These are phyloP conservation scores for Megalops cyprinoides DNA, from an alignment of 2,797 vertebrate genomes.

Conservation along the genomic window DNA sequence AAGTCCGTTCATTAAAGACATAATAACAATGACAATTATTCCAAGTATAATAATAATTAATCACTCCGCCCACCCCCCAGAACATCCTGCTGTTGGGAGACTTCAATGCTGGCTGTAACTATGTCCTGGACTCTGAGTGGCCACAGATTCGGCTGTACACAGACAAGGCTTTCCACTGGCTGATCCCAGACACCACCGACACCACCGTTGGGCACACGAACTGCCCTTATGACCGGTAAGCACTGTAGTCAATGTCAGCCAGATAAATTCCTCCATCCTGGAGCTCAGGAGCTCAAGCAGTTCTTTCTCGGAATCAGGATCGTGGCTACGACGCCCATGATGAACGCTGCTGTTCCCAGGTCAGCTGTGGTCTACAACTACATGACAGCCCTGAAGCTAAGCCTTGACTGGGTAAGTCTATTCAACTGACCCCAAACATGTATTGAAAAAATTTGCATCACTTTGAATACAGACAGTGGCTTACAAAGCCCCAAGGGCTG, in stretches of 20 bases:
- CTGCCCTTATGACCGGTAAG: slow-evolving; percentile 89
- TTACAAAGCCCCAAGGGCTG: no score
- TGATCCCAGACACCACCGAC: slow-evolving; percentile 76
- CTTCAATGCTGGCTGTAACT: slow-evolving; percentile 86
- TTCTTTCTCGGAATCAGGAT: slow-evolving; percentile 70
- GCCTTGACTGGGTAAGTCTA: slow-evolving; percentile 72
- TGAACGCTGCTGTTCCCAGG: slow-evolving; percentile 61
- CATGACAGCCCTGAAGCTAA: slow-evolving; percentile 72
- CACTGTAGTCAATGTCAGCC: neutral
- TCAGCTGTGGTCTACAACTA: slow-evolving; percentile 80
- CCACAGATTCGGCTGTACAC: slow-evolving; percentile 79
- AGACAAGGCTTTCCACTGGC: slow-evolving; percentile 83
- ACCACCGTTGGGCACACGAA: slow-evolving; percentile 79
- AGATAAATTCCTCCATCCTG: neutral
- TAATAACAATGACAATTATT: no score
- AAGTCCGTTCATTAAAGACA: no score
- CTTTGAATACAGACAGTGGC: no score
- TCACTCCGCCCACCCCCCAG: slow-evolving; percentile 58
- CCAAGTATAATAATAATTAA: no score
- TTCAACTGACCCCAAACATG: neutral
- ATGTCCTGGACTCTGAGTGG: slow-evolving; percentile 77
- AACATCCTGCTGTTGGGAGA: slow-evolving; percentile 89
- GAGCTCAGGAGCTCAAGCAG: neutral
- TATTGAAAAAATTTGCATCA: no score
- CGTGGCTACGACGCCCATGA: slow-evolving; percentile 76